Evolutionary conservation across 2,797 vertebrate genomes (phyloP), one percentile per base, ranked within the genome.

Genomic region (Bufotes viridis): DNA sequence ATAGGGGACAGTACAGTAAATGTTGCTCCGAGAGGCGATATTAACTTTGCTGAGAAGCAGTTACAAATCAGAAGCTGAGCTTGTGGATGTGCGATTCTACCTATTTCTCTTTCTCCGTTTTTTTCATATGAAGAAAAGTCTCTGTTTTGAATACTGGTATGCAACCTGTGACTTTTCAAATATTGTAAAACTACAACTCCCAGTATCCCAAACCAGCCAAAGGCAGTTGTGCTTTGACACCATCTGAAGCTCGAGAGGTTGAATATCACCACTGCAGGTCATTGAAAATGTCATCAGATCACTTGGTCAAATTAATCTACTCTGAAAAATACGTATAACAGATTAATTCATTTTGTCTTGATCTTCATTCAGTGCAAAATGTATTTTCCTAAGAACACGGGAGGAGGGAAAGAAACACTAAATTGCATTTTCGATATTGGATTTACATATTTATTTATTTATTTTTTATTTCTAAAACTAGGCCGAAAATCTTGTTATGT

Each of bases 391-490:
- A 60, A 53, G 70, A 82, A 74, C 17, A 18, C 76, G 24, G 53
- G 53, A 69, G 57, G 55, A 24, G 63, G 26, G 29, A 67, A 63
- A 24, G 63, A 80, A 80, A 84, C 74, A 34, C 53, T 20, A 49
- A 72, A 84, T 84, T 88, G 76, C 76, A 88, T 88, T 88, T 84
- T 72, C 75, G 34, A 42, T 84, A 88, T 88, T 88, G 75, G 81
- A 88, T 84, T 84, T 84, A 80, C 75, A n/a, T n/a, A n/a, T n/a
- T n/a, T n/a, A n/a, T n/a, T n/a, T n/a, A n/a, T n/a, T n/a, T n/a
- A n/a, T n/a, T n/a, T n/a, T n/a, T n/a, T n/a, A n/a, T 78, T n/a
- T 74, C 61, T 17, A 84, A 80, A 70, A 70, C 24, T 57, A 88
- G 53, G 15, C 20, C 34, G 75, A 61, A 84, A 88, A 88, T 88